Conservation (phyloP, 2,113 vertebrate genomes). For the Etheostoma spectabile region DNA sequence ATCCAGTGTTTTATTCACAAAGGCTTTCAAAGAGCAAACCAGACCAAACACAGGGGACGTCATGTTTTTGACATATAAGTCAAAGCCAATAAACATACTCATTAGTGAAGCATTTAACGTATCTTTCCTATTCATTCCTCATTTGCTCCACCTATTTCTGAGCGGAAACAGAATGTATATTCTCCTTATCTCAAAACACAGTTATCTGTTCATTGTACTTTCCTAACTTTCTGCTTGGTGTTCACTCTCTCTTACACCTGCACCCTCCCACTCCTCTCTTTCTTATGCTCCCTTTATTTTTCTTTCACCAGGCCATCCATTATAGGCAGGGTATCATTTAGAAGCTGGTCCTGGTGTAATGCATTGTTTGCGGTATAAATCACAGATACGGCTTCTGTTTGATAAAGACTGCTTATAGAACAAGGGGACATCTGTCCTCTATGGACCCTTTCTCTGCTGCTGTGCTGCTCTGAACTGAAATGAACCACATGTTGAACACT, state of each 20-base stretch:
- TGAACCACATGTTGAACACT: background rate
- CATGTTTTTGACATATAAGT: constrained; percentile 43
- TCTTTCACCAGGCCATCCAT: constrained; percentile 35
- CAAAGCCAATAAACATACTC: constrained; percentile 24
- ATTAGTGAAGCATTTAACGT: constrained; percentile 20
- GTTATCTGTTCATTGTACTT: constrained; percentile 23
- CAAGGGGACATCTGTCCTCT: constrained; percentile 26
- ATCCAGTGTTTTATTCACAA: constrained; percentile 40
- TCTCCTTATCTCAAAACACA: constrained; percentile 48
- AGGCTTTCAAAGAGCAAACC: constrained; percentile 42
- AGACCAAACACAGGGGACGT: constrained; percentile 44
- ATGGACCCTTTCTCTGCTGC: background rate
- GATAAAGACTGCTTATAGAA: constrained; percentile 46
- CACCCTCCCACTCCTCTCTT: background rate
- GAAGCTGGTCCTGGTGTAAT: constrained; percentile 25
- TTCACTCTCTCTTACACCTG: constrained; percentile 1
- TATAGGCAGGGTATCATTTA: constrained; percentile 28
- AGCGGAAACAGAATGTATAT: constrained; percentile 41
- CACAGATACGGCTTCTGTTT: constrained; percentile 35
- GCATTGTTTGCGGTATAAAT: constrained; percentile 47
- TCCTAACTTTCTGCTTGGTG: constrained; percentile 2
- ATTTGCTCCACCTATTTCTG: background rate
- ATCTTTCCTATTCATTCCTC: constrained; percentile 7
- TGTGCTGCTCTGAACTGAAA: constrained; percentile 36
- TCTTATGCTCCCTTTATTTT: constrained; percentile 21